Evolutionary conservation across 2,888 invertebrate species (phyloP), one percentile per base, ranked within the genome.

Genomic region (Idaea straminata): DNA sequence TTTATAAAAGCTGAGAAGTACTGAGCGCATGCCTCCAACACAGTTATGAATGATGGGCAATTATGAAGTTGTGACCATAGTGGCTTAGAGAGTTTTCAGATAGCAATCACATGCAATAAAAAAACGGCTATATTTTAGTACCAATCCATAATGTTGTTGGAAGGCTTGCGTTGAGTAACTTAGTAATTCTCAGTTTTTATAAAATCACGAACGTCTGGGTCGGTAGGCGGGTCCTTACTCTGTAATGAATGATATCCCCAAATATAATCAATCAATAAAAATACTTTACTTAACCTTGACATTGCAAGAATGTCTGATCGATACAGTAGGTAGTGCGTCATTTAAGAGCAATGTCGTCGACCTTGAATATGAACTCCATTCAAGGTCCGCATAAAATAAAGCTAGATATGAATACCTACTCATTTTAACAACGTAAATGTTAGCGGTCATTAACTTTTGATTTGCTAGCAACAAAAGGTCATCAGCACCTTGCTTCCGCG

Each of bases 271-370:
- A 4, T 47, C 47, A 47, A 47, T 47, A 47, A 47, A 47, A 47
- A 47, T 47, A 47, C 47, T 47, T 47, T 47, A 47, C 47, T 13
- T 47, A 85, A 72, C 90, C 89, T 88, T 91, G 90, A 91, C 91
- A 89, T 88, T 90, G 91, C 74, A 75, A 78, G 77, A 75, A 80
- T 80, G 83, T 83, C 82, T 85, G 86, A 88, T 87, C 88, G 83
- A 88, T 89, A 84, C 81, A 81, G 73, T 84, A 81, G 80, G 73
- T 84, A 81, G 80, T 84, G 82, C 83, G 85, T 88, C 85, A 85
- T 85, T 83, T 84, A 80, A 87, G 84, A 88, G 86, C 84, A 85
- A 90, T 85, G 89, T 86, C 81, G 88, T 83, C 83, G 84, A 84
- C 90, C 90, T 91, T 90, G 88, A 85, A 78, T 83, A 76, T 77